A percentile compares a stretch with the other conserved stretches of the same genome.
Conservation (phyloP, 2,113 vertebrate species). For the Amphiprion ocellaris region DNA sequence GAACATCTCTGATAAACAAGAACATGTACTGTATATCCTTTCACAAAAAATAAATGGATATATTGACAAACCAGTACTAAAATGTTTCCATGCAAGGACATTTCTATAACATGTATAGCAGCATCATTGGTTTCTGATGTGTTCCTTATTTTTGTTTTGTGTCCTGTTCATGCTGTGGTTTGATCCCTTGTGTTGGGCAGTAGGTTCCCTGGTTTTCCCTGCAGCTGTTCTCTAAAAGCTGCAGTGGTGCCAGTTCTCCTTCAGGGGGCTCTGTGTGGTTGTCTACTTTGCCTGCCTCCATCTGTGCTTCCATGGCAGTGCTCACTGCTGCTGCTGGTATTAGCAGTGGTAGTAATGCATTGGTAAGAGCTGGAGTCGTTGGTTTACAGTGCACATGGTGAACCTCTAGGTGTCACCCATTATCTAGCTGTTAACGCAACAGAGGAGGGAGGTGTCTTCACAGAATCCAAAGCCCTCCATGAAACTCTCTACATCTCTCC, state of each 20-base stretch:
- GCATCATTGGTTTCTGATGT: no score
- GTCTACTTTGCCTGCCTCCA: conserved; percentile 1
- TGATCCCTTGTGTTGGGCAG: not conserved
- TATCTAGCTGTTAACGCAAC: conserved; percentile 41
- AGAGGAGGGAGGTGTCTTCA: not conserved
- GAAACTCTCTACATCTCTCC: not conserved
- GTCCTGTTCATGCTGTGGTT: not conserved
- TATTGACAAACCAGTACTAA: no score
- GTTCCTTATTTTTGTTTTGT: no score
- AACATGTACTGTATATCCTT: no score
- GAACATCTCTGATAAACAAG: no score
- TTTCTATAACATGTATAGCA: no score
- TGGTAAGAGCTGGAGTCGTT: conserved; percentile 5
- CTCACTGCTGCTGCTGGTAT: not conserved
- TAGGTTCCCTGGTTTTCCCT: not conserved
- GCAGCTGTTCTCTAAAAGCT: not conserved
- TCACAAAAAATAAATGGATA: no score
- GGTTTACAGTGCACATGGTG: conserved; percentile 43
- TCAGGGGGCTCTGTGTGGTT: conserved; percentile 64
- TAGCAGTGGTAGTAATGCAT: not conserved
- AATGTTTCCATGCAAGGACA: no score
- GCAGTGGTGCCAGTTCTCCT: conserved; percentile 39
- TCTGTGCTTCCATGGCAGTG: not conserved
- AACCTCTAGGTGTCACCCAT: conserved; percentile 75
- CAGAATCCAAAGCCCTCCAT: not conserved